A percentile compares a stretch with the other conserved stretches of the same genome.
Evolutionary conservation across 2,797 vertebrate genomes (phyloP).

Genomic region (Zalophus californianus): DNA sequence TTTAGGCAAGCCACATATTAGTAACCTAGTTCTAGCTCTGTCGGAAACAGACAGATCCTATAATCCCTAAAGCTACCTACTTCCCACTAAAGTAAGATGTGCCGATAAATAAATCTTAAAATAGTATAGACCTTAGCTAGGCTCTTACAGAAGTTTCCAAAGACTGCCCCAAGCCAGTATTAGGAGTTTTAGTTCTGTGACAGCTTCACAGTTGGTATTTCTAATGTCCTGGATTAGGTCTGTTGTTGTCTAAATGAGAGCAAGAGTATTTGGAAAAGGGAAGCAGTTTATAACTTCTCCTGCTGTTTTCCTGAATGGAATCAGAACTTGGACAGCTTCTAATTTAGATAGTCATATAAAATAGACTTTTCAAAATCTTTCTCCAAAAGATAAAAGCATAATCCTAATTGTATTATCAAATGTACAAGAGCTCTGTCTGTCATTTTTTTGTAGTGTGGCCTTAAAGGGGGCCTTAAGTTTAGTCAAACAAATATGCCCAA

Average conservation of each 20-base stretch:
- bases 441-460: slow-evolving; percentile 17
- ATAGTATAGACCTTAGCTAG: background rate
- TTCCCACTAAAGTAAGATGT: background rate
- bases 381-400: background rate
- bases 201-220: background rate
- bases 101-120: slow-evolving; percentile 33
- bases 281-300: slow-evolving; percentile 4
- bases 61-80: background rate
- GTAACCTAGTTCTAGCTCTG: background rate
- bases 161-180: background rate
- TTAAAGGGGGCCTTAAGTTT: background rate
- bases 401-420: background rate
- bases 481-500: background rate
- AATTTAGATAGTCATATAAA: background rate
- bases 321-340: slow-evolving; percentile 34
- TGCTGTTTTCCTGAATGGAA: slow-evolving; percentile 4
- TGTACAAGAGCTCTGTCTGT: background rate
- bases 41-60: slow-evolving; percentile 34
- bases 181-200: background rate
- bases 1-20: background rate
- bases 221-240: background rate
- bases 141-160: slow-evolving; percentile 3
- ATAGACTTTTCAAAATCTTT: background rate
- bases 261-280: slow-evolving; percentile 32
- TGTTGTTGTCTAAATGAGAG: slow-evolving; percentile 26